Conservation (phyloP, 2,888 invertebrate species). For the Hermodice carunculata region DNA sequence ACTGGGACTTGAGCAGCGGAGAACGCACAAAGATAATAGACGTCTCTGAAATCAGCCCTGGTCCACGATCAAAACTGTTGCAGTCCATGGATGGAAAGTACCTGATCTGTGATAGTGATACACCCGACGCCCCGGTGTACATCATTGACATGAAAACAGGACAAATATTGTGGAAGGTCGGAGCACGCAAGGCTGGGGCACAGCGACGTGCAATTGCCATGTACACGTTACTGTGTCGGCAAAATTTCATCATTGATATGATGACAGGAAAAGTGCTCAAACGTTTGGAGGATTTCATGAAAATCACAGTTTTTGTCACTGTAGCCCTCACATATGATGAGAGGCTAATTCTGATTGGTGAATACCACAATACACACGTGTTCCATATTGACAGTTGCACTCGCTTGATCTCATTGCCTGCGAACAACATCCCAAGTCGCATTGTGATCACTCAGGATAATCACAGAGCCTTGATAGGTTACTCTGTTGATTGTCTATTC, state of each 20-base stretch:
- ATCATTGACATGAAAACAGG: constrained; percentile 40
- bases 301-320: constrained; percentile 34
- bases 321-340: constrained; percentile 40
- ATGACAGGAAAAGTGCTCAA: constrained; percentile 29
- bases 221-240: constrained; percentile 37
- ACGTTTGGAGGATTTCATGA: constrained; percentile 36
- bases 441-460: constrained; percentile 46
- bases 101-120: constrained; percentile 41
- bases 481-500: constrained; percentile 47
- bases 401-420: constrained; percentile 28
- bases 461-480: constrained; percentile 44
- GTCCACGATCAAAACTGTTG: constrained; percentile 9
- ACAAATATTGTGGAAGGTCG: constrained; percentile 35
- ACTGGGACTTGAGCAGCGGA: constrained; percentile 41
- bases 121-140: constrained; percentile 12
- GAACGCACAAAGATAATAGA: constrained; percentile 38
- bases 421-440: constrained; percentile 38
- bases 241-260: constrained; percentile 43
- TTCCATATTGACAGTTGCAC: constrained; percentile 32
- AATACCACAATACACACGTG: constrained; percentile 31
- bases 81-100: constrained; percentile 36
- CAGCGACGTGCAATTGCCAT: constrained; percentile 32
- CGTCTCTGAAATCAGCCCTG: constrained; percentile 21
- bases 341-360: constrained; percentile 39
- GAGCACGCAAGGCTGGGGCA: constrained; percentile 23